Evolutionary conservation across 2,888 invertebrate species (phyloP).

Genomic region (Chirona hameri): DNA sequence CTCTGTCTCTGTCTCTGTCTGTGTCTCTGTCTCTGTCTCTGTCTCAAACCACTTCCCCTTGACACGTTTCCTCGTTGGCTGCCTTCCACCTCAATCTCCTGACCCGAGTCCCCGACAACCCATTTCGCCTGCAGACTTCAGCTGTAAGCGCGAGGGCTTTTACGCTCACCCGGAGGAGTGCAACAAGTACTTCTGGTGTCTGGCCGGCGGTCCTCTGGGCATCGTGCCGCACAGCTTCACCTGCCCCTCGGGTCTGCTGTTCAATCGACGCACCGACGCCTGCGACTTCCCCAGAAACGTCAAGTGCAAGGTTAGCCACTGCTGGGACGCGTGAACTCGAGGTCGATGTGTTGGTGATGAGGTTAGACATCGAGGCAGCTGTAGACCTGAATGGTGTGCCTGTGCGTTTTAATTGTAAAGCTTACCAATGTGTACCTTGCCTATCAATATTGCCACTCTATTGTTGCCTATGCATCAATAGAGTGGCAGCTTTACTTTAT

Average conservation of each 20-base stretch:
- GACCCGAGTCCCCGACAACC: too few relatives aligned
- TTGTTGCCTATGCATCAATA: too few relatives aligned
- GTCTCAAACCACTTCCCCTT: too few relatives aligned
- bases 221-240: constrained; percentile 90
- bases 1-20: too few relatives aligned
- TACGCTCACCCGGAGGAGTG: constrained; percentile 87
- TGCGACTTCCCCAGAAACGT: constrained; percentile 90
- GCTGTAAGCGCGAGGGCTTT: constrained; percentile 89
- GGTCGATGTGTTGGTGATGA: background rate
- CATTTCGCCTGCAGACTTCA: constrained; percentile 64
- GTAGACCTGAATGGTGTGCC: too few relatives aligned
- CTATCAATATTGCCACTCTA: too few relatives aligned
- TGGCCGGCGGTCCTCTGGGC: constrained; percentile 83
- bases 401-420: too few relatives aligned
- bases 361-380: background rate
- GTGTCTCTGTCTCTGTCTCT: too few relatives aligned
- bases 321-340: background rate
- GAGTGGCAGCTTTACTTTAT: too few relatives aligned
- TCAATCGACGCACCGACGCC: constrained; percentile 86
- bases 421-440: too few relatives aligned
- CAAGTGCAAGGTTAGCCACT: constrained; percentile 46
- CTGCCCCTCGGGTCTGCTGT: constrained; percentile 84
- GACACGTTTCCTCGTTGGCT: too few relatives aligned
- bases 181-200: constrained; percentile 92
- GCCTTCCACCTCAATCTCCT: too few relatives aligned